Base-by-base conservation (phyloP, 2,888 invertebrate species). In the Cerastis rubricosa region DNA sequence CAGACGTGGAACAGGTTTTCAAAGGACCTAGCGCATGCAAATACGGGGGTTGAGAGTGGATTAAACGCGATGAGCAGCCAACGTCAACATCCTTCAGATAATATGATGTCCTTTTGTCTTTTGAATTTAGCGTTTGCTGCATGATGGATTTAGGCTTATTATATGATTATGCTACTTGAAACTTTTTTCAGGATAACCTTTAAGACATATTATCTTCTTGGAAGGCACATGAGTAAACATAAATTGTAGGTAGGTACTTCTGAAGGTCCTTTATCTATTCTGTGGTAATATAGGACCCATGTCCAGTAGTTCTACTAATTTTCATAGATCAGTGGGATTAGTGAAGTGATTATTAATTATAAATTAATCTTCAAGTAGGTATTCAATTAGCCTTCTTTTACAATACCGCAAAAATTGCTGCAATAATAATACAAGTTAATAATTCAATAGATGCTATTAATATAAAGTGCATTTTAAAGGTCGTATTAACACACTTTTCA, bases 401-500 rank as follows among this genome's bases (percentile, higher is more conserved):
- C 6, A 40, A 57, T 9, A 76, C 7, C 25, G 40, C 43, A 14
- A 25, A 67, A 79, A 49, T 51, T 17, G 19, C 45, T n/a, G 43
- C 70, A 54, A 81, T 80, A 74, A 71, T 71, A 59, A 71, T 64
- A 76, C 14, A 59, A 49, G 25, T 72, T 67, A 74, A 64, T 73
- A 68, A 83, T 74, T 63, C 43, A 68, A 69, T 59, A 69, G 54
- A 49, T 61, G 54, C 43, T 51, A 84, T 75, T 59, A 71, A 57
- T 69, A 49, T 74, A 45, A 85, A 71, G 75, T 67, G 61, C 25
- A 69, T 82, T 77, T 75, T 71, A 68, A 74, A 76, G 68, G 49
- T 49, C 65, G 25, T 19, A 77, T 85, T 87, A 85, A 81, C 85
- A 87, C 71, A 78, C 75, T 72, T 78, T 76, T 76, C 54, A 51